phyloP scores from a whole-genome alignment of 2,113 vertebrate species.

The Cricetomys ansorgei region DNA sequence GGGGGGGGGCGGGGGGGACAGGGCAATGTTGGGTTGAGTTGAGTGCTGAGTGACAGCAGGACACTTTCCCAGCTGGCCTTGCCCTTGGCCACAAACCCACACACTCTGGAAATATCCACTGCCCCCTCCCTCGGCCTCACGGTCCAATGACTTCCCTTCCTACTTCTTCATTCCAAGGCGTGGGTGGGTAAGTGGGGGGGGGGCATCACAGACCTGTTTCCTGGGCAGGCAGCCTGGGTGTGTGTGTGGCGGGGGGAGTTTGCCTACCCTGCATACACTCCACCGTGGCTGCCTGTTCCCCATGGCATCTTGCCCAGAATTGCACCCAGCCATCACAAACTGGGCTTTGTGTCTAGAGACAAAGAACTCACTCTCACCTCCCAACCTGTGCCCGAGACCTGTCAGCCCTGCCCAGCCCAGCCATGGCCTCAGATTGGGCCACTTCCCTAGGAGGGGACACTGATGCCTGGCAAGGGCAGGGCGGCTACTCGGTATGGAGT shows the following conservation, averaged over 20 bases:
- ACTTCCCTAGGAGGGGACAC: background rate
- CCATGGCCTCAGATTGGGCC: background rate
- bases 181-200: background rate
- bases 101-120: slow-evolving; percentile 53
- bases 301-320: slow-evolving; percentile 68
- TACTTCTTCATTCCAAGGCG: slow-evolving; percentile 58
- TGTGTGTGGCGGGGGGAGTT: fast-evolving
- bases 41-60: background rate
- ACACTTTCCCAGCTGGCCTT: background rate
- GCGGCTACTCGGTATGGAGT: background rate
- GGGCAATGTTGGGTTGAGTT: background rate
- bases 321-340: background rate
- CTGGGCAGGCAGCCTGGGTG: slow-evolving; percentile 21
- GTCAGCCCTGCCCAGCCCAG: background rate
- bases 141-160: slow-evolving; percentile 6
- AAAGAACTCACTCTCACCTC: background rate
- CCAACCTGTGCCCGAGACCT: background rate
- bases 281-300: background rate
- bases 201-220: background rate
- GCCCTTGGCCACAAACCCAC: slow-evolving; percentile 15
- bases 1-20: too few relatives aligned
- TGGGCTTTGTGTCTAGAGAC: slow-evolving; percentile 68
- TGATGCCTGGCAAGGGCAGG: background rate
- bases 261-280: slow-evolving; percentile 31
- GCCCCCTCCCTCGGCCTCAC: background rate